Base-by-base conservation (phyloP, 2,888 invertebrate species). In the Galeopsomyia nigrocyanea region DNA sequence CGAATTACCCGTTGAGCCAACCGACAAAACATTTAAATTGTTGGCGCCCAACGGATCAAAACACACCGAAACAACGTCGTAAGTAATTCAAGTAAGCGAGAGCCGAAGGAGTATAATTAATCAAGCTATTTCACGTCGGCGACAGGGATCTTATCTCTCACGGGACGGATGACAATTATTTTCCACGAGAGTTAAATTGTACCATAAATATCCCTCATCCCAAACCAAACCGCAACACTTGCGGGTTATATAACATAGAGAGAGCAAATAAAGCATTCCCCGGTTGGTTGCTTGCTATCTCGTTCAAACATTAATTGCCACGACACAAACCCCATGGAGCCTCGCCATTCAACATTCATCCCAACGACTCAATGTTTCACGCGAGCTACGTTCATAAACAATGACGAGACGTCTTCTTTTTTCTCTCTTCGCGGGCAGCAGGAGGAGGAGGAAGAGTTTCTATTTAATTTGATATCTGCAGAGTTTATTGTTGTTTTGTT, bases 91-190 rank as follows among this genome's bases (percentile, higher is more conserved):
- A 16, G n/a, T 10, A 5, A 64, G 17, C 26, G 5, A 3, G 3
- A 19, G 3, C 19, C 61, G 39, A 61, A 69, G 68, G 39, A 68
- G 68, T 51, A 26, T 26, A 68, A 65, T 73, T 73, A 68, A 73
- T 68, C 65, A 65, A 61, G 65, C 68, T 65, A 65, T 61, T 73
- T 50, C 61, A 39, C 6, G 50, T 17, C 16, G 39, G 9, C 49
- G 17, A 19, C 26, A 13, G 19, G 39, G 68, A n/a, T 66, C 73
- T 68, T 69, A 73, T 69, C 69, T 73, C 69, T 73, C 69, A 56
- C 26, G 73, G 62, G 69, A 73, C 26, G 57, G 61, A 65, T 62
- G 69, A 73, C 73, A 73, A 73, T 73, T 66, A 69, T 73, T 73
- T 69, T 64, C 55, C 66, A 5, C 26, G 5, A 26, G 66, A 73